These are phyloP conservation scores for Sebastes nivosus DNA, from an alignment of 2,797 vertebrate genomes.

Conservation along the genomic window DNA sequence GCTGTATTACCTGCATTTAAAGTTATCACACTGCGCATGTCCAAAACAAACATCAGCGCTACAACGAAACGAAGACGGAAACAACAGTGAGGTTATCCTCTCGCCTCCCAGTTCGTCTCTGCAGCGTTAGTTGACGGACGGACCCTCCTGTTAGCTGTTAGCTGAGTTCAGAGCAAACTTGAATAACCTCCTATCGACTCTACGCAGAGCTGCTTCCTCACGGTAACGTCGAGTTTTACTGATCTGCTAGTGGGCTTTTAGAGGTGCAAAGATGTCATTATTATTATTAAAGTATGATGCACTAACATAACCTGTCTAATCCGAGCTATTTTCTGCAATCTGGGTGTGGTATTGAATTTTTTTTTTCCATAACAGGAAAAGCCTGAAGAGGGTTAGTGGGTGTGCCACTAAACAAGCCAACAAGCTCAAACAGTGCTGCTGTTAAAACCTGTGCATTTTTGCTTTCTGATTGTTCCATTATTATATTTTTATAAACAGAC, in stretches of 20 bases:
- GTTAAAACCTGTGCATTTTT: neutral
- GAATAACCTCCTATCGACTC: neutral
- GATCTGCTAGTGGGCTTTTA: rapidly evolving
- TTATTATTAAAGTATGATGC: no score
- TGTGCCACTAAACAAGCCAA: neutral
- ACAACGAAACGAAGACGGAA: slow-evolving; percentile 6
- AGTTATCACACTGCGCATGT: neutral
- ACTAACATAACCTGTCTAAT: rapidly evolving
- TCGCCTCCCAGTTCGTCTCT: neutral
- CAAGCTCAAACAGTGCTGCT: neutral
- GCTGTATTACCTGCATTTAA: neutral
- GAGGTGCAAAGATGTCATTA: neutral
- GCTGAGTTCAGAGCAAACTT: neutral
- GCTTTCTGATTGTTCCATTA: neutral
- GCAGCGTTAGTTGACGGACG: slow-evolving; percentile 11
- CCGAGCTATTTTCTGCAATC: rapidly evolving
- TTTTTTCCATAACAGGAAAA: slow-evolving; percentile 25
- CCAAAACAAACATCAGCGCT: neutral
- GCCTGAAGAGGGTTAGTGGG: slow-evolving; percentile 10
- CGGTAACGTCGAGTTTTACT: slow-evolving; percentile 39
- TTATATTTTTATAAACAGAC: no score
- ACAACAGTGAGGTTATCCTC: rapidly evolving
- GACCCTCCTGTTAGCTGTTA: slow-evolving; percentile 1
- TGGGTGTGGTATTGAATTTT: slow-evolving; percentile 9
- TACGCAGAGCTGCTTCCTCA: neutral